phyloP scores from a whole-genome alignment of 2,888 invertebrate genomes.

The Aporophyla lueneburgensis region DNA sequence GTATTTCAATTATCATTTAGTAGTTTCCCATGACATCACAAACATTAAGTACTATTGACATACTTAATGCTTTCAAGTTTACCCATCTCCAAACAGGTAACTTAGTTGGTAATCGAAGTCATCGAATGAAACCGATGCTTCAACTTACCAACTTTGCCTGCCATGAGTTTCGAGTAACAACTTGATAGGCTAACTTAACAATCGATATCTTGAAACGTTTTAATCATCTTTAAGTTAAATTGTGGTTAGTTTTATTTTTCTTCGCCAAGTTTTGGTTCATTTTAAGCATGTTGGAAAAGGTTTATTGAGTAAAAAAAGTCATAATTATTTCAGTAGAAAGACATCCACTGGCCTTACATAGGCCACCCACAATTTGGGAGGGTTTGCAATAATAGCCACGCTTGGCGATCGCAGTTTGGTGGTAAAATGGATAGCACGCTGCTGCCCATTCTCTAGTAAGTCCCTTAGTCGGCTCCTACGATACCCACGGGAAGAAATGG shows the following conservation, averaged over 20 bases:
- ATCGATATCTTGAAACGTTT: constrained; percentile 13
- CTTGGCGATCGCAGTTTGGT: no score
- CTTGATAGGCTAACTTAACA: constrained; percentile 16
- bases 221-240: constrained; percentile 1
- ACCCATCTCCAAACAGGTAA: constrained; percentile 20
- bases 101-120: constrained; percentile 43
- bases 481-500: no score
- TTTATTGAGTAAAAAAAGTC: no score
- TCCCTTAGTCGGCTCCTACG: no score
- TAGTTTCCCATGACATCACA: constrained; percentile 1
- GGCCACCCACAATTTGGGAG: no score
- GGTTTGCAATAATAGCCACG: no score
- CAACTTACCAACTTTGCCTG: constrained; percentile 41
- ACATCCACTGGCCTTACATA: no score
- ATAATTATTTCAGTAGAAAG: no score
- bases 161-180: constrained; percentile 24
- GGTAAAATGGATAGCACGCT: no score
- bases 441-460: no score
- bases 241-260: neutral
- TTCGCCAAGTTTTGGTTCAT: neutral
- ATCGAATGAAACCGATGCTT: constrained; percentile 41
- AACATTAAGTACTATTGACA: neutral
- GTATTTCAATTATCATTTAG: neutral
- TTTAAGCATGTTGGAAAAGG: neutral
- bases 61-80: constrained; percentile 20